Evolutionary conservation across 2,113 vertebrate genomes (phyloP), one percentile per base, ranked within the genome.

Genomic region (Bucco capensis): DNA sequence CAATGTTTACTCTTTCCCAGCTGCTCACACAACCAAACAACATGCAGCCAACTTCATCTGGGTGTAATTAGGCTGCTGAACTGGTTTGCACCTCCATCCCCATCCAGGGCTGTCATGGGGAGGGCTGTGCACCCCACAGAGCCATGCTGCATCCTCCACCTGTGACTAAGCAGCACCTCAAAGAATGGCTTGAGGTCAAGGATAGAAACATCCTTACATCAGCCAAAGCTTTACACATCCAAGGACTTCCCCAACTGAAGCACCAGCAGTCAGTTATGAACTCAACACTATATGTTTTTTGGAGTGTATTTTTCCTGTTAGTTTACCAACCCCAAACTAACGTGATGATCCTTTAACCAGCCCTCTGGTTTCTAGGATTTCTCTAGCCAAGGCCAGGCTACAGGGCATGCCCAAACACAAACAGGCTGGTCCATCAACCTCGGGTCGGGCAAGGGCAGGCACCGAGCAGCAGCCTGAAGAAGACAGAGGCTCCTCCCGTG

Each of bases 231-330:
- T 42, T 37, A 3, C 8, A 2, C 0, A 6, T 11, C 72, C 76
- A 19, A 84, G 38, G 6, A 24, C 19, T 12, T 40, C 33, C 33
- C 19, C 24, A 22, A n/a, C 1, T 22, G 5, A 86, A 44, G 9
- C 1, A 30, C 4, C 0, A 44, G 35, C 6, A 51, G 8, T 17
- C 44, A 40, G 40, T 24, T 70, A 40, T 1, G 3, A 89, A 49
- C 22, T 23, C 54, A 61, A 28, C 24, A 4, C 16, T n/a, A 65
- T 4, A 9, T 3, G 6, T 5, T 15, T 56, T 50, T 3, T 71
- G 2, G 6, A 42, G 4, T 0, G 4, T 3, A 7, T 30, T 76
- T 65, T 38, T 30, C 19, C 46, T 14, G 3, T 0, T 17, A n/a
- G 19, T 54, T 47, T 33, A 60, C 12, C 42, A 60, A 8, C 17